These are phyloP conservation scores for Lasioglossum morio DNA, from an alignment of 2,888 invertebrate species.

Conservation along the genomic window DNA sequence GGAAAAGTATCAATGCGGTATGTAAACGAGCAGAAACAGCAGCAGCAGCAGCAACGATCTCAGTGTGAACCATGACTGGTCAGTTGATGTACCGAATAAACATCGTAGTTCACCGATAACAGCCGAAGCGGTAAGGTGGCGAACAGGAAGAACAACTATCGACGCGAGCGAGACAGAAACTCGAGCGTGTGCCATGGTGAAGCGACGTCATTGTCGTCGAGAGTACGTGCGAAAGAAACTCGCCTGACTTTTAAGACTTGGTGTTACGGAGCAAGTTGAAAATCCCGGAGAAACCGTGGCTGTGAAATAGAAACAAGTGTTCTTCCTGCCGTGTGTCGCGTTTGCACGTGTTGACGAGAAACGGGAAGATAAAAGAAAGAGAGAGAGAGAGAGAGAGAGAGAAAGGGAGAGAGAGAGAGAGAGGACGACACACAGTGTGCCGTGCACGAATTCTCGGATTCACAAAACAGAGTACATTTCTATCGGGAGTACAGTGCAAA, in stretches of 20 bases:
- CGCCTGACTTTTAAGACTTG: constrained; percentile 69
- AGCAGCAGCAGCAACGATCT: constrained; percentile 65
- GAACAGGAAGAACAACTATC: constrained; percentile 71
- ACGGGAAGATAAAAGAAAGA: too few species aligned
- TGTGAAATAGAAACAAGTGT: too few species aligned
- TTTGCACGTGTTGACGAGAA: too few species aligned
- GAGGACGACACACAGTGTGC: too few species aligned
- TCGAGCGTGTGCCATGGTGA: constrained; percentile 84
- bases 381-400: too few species aligned
- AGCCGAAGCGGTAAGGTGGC: constrained; percentile 79
- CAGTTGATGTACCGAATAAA: constrained; percentile 78
- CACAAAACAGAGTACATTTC: too few species aligned
- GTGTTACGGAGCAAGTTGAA: too few species aligned
- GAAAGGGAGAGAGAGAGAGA: too few species aligned
- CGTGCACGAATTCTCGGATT: too few species aligned
- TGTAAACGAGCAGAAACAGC: constrained; percentile 33
- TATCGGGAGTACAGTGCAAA: too few species aligned
- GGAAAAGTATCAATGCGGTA: constrained; percentile 19
- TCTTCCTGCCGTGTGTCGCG: too few species aligned
- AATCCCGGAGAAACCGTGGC: too few species aligned
- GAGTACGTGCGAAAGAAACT: constrained; percentile 76
- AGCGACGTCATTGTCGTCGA: constrained; percentile 78
- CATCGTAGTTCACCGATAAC: constrained; percentile 81
- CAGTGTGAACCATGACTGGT: constrained; percentile 74
- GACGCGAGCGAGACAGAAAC: constrained; percentile 64